Evolutionary conservation across 2,797 vertebrate species (phyloP).

Genomic region (Sebastes melanostomus): DNA sequence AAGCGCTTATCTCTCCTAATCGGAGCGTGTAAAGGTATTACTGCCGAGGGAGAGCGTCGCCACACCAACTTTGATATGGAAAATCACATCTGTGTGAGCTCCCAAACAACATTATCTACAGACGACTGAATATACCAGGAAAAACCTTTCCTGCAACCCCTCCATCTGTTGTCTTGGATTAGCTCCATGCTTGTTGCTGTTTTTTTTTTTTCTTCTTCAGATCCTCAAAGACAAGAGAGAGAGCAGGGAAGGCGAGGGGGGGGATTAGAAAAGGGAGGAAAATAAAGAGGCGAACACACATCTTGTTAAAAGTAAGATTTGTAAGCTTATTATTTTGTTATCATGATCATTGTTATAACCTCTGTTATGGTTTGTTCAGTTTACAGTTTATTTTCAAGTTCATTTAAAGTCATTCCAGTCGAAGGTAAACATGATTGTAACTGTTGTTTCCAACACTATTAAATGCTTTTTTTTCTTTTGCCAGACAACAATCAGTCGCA

Average conservation of each 20-base stretch:
- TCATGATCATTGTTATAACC: slow-evolving; percentile 83
- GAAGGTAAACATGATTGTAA: slow-evolving; percentile 89
- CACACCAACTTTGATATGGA: slow-evolving; percentile 67
- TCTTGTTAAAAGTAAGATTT: slow-evolving; percentile 81
- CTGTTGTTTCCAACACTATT: slow-evolving; percentile 86
- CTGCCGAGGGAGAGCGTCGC: slow-evolving; percentile 46
- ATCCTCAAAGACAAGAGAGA: slow-evolving; percentile 40
- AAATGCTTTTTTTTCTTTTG: slow-evolving; percentile 85
- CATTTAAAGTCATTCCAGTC: slow-evolving; percentile 86
- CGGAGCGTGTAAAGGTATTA: slow-evolving; percentile 64
- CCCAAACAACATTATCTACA: slow-evolving; percentile 69
- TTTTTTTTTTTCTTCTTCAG: neutral
- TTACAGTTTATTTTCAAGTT: slow-evolving; percentile 87
- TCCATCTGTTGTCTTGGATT: slow-evolving; percentile 62
- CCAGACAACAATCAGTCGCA: slow-evolving; percentile 73
- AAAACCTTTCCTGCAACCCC: slow-evolving; percentile 33
- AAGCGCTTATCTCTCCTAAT: slow-evolving; percentile 66
- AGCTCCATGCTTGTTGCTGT: slow-evolving; percentile 32
- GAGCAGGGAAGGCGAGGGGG: neutral
- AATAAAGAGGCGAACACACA: slow-evolving; percentile 76
- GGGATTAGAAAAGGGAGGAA: slow-evolving; percentile 7
- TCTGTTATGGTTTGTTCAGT: slow-evolving; percentile 83
- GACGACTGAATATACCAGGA: slow-evolving; percentile 48
- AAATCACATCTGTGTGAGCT: slow-evolving; percentile 67
- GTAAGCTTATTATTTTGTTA: slow-evolving; percentile 83